Evolutionary conservation across 2,797 vertebrate species (phyloP).

Genomic region (Myiothlypis chrysogaster): DNA sequence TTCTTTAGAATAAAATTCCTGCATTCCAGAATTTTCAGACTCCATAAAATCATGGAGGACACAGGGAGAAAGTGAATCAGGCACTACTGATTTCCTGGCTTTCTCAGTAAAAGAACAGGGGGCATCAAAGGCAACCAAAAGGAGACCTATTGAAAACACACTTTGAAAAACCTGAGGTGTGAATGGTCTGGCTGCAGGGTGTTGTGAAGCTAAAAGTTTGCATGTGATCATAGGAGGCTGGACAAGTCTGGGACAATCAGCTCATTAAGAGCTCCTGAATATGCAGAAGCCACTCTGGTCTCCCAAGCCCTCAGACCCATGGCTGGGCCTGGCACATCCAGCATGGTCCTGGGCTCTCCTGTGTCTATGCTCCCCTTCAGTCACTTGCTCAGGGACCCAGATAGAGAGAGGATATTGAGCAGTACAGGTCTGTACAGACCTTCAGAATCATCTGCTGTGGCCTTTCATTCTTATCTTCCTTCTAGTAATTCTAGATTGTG

Average conservation of each 20-base stretch:
- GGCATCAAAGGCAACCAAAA: neutral
- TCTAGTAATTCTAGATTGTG: neutral
- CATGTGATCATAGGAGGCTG: neutral
- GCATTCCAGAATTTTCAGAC: neutral
- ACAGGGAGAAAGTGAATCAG: neutral
- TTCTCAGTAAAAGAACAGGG: neutral
- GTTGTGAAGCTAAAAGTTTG: neutral
- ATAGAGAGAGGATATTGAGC: neutral
- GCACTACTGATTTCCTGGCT: neutral
- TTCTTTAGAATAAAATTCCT: neutral
- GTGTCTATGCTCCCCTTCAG: neutral
- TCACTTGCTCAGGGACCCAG: neutral
- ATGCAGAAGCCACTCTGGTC: neutral
- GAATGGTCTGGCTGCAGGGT: neutral
- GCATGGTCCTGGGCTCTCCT: neutral
- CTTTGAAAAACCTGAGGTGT: neutral
- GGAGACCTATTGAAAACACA: neutral
- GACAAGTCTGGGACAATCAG: neutral
- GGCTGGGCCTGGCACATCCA: neutral
- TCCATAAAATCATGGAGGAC: neutral
- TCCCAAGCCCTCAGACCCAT: accelerated
- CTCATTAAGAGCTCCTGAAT: neutral
- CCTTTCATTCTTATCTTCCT: neutral
- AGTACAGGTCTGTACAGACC: neutral
- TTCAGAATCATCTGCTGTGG: neutral